These are phyloP conservation scores for Eulemur coronatus DNA, from an alignment of 2,797 vertebrate genomes.

Conservation along the genomic window DNA sequence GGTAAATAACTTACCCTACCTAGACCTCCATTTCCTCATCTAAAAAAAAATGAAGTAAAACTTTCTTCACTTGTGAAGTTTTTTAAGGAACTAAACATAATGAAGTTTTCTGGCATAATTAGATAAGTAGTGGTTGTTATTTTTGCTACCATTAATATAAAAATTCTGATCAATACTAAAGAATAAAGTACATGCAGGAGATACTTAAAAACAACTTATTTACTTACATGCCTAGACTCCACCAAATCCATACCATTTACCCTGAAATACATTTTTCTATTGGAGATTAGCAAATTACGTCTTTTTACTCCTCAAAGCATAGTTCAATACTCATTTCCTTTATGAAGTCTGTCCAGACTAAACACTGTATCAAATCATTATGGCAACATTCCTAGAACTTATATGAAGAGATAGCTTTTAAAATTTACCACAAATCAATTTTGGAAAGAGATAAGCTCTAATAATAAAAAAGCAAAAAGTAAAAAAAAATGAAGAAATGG, in stretches of 20 bases:
- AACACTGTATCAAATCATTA: not conserved
- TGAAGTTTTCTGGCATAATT: not conserved
- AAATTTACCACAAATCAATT: conserved; percentile 10
- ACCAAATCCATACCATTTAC: not conserved
- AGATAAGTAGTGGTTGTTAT: not conserved
- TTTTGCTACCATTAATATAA: not conserved
- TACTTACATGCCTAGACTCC: not conserved
- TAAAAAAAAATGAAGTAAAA: not conserved
- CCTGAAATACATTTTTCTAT: not conserved
- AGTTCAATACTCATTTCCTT: not conserved
- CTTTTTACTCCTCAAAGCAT: not conserved
- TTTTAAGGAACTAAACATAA: not conserved
- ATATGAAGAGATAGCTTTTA: not conserved
- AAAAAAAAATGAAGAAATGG: not conserved
- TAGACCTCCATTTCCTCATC: not conserved
- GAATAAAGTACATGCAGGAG: not conserved
- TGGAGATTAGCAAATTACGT: not conserved
- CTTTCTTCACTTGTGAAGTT: not conserved
- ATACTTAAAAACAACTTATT: not conserved
- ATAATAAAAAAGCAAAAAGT: not conserved
- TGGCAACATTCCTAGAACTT: not conserved
- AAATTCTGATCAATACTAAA: not conserved
- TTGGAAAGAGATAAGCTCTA: not conserved
- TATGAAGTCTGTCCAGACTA: not conserved
- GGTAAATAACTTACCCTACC: not conserved